phyloP scores from a whole-genome alignment of 2,888 invertebrate species.

The Pedicia rivosa region DNA sequence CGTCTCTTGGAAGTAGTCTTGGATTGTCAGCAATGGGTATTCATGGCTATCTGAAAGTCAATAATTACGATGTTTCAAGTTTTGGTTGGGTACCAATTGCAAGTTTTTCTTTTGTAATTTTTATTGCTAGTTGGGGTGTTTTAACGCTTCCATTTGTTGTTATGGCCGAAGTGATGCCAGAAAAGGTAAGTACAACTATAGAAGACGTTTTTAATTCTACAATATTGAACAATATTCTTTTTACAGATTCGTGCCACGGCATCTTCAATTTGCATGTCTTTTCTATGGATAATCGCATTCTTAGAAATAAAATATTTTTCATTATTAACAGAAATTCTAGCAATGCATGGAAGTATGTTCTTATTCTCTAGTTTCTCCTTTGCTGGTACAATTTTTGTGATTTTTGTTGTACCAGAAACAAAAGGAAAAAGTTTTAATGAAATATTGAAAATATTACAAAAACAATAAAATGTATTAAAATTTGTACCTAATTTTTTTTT shows the following conservation, averaged over 20 bases:
- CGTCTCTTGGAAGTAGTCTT: conserved; percentile 7
- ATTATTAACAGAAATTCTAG: conserved; percentile 15
- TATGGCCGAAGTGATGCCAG: conserved; percentile 9
- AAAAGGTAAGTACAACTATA: conserved; percentile 7
- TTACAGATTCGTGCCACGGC: conserved; percentile 11
- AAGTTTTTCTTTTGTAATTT: conserved; percentile 9
- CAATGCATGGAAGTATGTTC: conserved; percentile 24
- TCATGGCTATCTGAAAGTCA: conserved; percentile 5
- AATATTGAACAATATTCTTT: too few species aligned
- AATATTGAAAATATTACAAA: conserved; percentile 18
- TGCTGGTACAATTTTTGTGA: conserved; percentile 20
- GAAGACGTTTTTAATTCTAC: too few species aligned
- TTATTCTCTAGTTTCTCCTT: conserved; percentile 20
- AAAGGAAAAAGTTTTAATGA: conserved; percentile 24
- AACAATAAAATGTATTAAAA: neutral
- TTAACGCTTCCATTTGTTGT: conserved; percentile 10
- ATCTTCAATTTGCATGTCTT: conserved; percentile 11
- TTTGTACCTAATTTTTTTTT: too few species aligned
- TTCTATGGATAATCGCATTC: conserved; percentile 16
- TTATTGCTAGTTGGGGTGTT: conserved; percentile 10
- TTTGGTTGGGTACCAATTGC: conserved; percentile 9
- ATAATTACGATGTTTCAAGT: neutral
- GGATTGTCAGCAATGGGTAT: conserved; percentile 6
- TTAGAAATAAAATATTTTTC: conserved; percentile 15
- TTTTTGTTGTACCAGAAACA: conserved; percentile 25